phyloP scores from a whole-genome alignment of 1,140 invertebrate species.

The Ditylenchus dipsaci region DNA sequence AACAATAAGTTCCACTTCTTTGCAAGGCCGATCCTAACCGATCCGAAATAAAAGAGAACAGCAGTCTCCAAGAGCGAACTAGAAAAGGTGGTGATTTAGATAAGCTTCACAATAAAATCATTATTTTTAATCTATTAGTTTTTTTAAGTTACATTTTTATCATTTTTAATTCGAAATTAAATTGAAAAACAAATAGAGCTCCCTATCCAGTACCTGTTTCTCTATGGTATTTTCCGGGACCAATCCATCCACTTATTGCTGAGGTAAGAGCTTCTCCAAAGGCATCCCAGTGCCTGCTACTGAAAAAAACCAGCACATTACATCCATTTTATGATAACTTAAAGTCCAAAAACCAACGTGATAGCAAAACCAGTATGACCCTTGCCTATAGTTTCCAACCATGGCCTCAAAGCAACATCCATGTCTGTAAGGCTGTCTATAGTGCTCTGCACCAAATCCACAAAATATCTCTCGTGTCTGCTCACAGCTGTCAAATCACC shows the following conservation, averaged over 20 bases:
- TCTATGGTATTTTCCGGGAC: constrained; percentile 37
- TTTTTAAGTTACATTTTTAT: too few relatives aligned
- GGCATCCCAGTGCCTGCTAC: constrained; percentile 44
- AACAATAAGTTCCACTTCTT: constrained; percentile 1
- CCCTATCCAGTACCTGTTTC: constrained; percentile 22
- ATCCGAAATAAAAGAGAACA: constrained; percentile 24
- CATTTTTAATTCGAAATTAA: too few relatives aligned
- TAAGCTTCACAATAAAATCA: not conserved
- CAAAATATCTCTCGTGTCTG: constrained; percentile 42
- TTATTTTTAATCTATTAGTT: too few relatives aligned
- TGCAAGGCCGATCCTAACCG: constrained; percentile 24
- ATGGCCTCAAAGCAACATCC: constrained; percentile 33
- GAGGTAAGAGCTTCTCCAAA: constrained; percentile 41
- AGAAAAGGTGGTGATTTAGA: not conserved
- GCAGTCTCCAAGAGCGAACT: constrained; percentile 41
- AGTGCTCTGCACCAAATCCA: constrained; percentile 36
- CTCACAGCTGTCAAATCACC: constrained; percentile 25
- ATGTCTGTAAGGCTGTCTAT: constrained; percentile 45
- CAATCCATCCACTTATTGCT: constrained; percentile 41
- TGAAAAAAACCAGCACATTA: constrained; percentile 31
- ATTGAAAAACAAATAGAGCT: too few relatives aligned
- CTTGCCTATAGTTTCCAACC: constrained; percentile 39
- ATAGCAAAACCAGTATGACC: constrained; percentile 43
- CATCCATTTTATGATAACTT: constrained; percentile 5
- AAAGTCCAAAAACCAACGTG: constrained; percentile 20